phyloP scores from a whole-genome alignment of 1,140 invertebrate species.

The Homalodisca vitripennis region DNA sequence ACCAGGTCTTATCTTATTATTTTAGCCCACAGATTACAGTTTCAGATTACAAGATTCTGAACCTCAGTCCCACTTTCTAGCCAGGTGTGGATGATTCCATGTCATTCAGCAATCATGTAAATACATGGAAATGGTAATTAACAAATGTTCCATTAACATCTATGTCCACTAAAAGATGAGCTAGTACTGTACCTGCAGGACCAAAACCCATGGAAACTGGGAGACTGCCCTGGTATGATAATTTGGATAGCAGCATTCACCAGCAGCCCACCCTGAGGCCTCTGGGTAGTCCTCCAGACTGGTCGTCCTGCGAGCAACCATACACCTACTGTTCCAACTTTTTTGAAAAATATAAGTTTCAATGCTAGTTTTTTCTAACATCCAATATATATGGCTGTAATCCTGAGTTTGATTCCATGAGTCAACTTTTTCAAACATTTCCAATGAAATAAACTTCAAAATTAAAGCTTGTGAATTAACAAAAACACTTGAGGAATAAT shows the following conservation, averaged over 20 bases:
- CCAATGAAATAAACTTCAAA: no score
- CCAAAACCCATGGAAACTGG: constrained; percentile 69
- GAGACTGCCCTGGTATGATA: constrained; percentile 68
- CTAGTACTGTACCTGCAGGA: constrained; percentile 59
- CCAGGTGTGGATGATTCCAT: no score
- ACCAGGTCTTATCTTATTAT: no score
- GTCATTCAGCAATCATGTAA: no score
- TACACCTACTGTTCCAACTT: background rate
- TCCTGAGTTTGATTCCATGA: background rate
- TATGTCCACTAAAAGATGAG: background rate
- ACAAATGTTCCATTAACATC: background rate
- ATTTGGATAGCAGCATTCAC: constrained; percentile 68
- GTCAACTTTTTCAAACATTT: background rate
- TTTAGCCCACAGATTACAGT: no score
- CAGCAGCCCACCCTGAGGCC: constrained; percentile 43
- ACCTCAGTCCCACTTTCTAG: no score
- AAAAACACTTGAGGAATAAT: no score
- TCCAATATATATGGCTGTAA: background rate
- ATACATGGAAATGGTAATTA: no score
- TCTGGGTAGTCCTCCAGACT: constrained; percentile 12
- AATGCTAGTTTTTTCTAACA: background rate
- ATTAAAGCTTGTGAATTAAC: no score
- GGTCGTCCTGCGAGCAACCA: background rate
- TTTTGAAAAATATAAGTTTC: background rate
- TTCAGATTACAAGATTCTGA: no score